phyloP scores from a whole-genome alignment of 2,888 invertebrate genomes.

The Galeruca laticollis region DNA sequence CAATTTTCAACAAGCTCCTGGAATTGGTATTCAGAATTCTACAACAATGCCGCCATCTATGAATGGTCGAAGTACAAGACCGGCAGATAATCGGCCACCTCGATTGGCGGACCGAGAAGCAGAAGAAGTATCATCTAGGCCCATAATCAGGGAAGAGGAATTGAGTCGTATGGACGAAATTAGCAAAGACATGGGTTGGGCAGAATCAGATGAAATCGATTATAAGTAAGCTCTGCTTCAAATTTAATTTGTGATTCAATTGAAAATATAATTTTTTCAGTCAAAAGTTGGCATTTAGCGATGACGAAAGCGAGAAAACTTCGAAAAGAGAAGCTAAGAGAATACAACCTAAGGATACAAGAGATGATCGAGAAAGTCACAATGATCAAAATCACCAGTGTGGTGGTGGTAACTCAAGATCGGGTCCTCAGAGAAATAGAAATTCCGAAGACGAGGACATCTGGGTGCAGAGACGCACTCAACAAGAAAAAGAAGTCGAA shows the following conservation, averaged over 20 bases:
- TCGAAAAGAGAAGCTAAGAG: conserved; percentile 45
- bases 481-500: conserved; percentile 74
- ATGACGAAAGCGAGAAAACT: conserved; percentile 77
- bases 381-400: conserved; percentile 43
- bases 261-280: conserved; percentile 62
- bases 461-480: conserved; percentile 50
- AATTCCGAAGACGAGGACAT: conserved; percentile 58
- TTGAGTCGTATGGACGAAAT: conserved; percentile 93
- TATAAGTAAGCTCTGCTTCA: conserved; percentile 75
- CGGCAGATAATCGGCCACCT: conserved; percentile 62
- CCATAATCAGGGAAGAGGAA: conserved; percentile 94
- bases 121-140: conserved; percentile 74
- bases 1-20: conserved; percentile 51
- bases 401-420: conserved; percentile 52
- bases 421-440: conserved; percentile 61
- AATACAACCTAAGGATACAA: conserved; percentile 46
- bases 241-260: conserved; percentile 13
- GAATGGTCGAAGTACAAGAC: conserved; percentile 60
- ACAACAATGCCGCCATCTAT: conserved; percentile 51
- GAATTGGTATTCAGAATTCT: conserved; percentile 45
- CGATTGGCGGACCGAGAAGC: conserved; percentile 60
- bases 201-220: conserved; percentile 92
- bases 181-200: conserved; percentile 91
- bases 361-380: conserved; percentile 46
- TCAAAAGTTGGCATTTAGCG: conserved; percentile 94